These are phyloP conservation scores for Catharus fuscescens DNA, from an alignment of 2,113 vertebrate genomes.

Conservation along the genomic window DNA sequence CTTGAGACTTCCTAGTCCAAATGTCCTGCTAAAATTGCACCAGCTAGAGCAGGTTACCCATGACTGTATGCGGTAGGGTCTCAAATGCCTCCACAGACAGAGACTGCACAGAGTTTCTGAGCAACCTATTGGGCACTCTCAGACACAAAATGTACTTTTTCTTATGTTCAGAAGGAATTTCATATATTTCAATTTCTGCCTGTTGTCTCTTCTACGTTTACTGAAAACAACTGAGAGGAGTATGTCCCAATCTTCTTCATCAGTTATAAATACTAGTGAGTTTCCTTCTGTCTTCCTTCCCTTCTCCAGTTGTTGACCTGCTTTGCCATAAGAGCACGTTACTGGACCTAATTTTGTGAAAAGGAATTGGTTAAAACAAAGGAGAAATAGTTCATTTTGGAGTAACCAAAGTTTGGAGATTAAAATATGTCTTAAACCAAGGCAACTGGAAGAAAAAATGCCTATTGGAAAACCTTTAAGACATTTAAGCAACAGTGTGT, in stretches of 20 bases:
- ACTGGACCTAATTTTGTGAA: neutral
- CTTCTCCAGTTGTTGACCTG: neutral
- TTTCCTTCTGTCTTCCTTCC: neutral
- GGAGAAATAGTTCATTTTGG: neutral
- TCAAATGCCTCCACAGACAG: neutral
- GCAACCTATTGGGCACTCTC: neutral
- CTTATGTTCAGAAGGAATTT: neutral
- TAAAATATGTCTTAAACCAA: neutral
- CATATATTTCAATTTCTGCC: neutral
- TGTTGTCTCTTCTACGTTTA: neutral
- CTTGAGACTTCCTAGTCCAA: neutral
- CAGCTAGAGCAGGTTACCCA: neutral
- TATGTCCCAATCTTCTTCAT: neutral
- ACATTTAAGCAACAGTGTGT: neutral
- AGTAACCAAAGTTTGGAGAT: too few relatives aligned
- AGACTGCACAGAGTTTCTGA: neutral
- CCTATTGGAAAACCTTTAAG: neutral
- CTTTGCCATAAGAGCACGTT: neutral
- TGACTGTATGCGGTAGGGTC: neutral
- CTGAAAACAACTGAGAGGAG: neutral
- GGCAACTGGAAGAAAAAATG: neutral
- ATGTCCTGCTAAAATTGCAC: neutral
- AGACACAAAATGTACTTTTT: neutral
- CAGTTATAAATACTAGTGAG: neutral
- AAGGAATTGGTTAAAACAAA: neutral